Conservation (phyloP, 2,113 vertebrate species). For the Prolemur simus region DNA sequence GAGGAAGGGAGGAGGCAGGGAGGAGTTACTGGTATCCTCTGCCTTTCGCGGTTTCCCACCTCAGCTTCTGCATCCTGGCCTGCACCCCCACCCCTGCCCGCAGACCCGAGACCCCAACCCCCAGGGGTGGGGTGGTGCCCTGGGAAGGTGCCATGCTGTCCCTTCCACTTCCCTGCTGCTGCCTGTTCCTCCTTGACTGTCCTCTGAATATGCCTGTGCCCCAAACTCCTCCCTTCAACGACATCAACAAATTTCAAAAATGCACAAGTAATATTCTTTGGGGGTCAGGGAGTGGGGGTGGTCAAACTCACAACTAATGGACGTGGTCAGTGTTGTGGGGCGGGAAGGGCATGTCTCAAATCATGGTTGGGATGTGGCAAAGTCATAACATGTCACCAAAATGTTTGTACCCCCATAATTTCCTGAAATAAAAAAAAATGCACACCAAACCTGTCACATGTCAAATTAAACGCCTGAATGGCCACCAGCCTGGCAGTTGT, state of each 20-base stretch:
- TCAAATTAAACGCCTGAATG: neutral
- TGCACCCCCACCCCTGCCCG: rapidly evolving
- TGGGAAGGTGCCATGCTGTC: neutral
- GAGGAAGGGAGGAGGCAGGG: neutral
- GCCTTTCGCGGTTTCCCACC: neutral
- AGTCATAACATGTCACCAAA: too few species aligned
- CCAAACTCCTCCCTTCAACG: neutral
- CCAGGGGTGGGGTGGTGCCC: neutral
- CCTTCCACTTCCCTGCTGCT: too few species aligned
- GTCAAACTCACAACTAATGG: too few species aligned
- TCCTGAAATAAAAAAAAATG: neutral
- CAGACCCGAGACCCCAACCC: neutral
- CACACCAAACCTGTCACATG: neutral
- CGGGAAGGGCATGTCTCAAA: too few species aligned
- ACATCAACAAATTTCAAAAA: neutral
- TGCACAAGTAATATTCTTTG: neutral
- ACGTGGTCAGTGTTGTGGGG: too few species aligned
- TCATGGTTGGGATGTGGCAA: too few species aligned
- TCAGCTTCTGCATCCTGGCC: neutral
- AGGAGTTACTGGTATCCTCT: too few species aligned
- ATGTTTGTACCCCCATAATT: too few species aligned
- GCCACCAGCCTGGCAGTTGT: neutral
- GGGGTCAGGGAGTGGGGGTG: too few species aligned
- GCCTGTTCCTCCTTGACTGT: neutral
- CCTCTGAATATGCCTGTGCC: neutral